Base-by-base conservation (phyloP, 1,140 invertebrate genomes). In the Stegodyphus mimosarum region DNA sequence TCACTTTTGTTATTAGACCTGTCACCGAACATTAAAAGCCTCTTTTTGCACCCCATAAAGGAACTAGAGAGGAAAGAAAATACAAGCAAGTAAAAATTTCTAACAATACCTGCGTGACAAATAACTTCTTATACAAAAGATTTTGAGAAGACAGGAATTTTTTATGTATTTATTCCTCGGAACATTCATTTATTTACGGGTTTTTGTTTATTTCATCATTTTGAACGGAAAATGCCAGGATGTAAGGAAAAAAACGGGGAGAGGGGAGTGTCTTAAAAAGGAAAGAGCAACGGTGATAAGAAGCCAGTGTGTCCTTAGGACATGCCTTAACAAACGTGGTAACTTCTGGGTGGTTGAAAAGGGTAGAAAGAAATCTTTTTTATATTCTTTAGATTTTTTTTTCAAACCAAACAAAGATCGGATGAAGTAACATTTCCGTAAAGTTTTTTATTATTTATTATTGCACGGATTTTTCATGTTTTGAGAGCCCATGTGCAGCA, bases 251-350 rank as follows among this genome's bases (percentile, higher is more conserved):
- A 33, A 52, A 53, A 67, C 17, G 66, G 15, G 5, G 53, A 17
- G 18, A 50, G 48, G 55, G 33, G 55, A 15, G 74, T 51, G 52
- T 70, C 60, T 66, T 77, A 60, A 77, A 70, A 33, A 79, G 77
- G 67, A 79, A 64, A 79, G 50, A 17, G 77, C 48, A 66, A 66
- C 74, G 33, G 55, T 50, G 74, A 79, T 79, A 79, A 70, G 77
- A 55, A 55, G 66, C 69, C 66, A 70, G 66, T 33, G 70, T 79
- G 77, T 79, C 77, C 18, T 51, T 6, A 70, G 77, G 77, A 79
- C 77, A 79, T 79, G 77, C 77, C 49, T 79, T 79, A 79, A 79
- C 77, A 79, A 79, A 79, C 77, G 64, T 50, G 66, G 66, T 79
- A 70, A 79, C 66, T 64, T 60, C 64, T 53, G 77, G 53, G 33